Evolutionary conservation across 2,797 vertebrate genomes (phyloP), one percentile per base, ranked within the genome.

Genomic region (Hydrolagus colliei): DNA sequence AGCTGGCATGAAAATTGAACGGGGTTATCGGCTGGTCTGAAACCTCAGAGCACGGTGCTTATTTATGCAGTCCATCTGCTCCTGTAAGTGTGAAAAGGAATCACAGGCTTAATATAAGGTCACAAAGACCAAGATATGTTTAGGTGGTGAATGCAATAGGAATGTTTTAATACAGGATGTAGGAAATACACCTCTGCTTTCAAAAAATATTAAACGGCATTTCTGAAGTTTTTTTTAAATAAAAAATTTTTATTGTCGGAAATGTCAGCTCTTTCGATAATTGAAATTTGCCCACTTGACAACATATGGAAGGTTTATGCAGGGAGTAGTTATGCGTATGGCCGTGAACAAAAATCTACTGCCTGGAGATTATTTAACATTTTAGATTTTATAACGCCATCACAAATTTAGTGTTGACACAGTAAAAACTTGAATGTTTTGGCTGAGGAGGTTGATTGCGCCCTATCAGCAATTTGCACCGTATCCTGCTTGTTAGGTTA

Each of bases 1-100:
- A 95, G 95, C 95, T 95, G 95, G 95, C 95, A 95, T 95, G 95
- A 94, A 95, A 95, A 95, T 95, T 95, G 95, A 95, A 95, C 95
- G 93, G 94, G 94, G 95, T 95, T 95, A 95, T 95, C 95, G 93
- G 94, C 94, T 94, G 93, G 95, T 95, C 93, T 95, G 94, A 94
- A 95, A 93, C 94, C 94, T 95, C 93, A 94, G 94, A 94, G 94
- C 94, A 93, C 92, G 94, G 93, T 94, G 94, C 94, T 95, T 95
- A 95, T 95, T 95, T 94, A 95, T 94, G 93, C 94, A 95, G 94
- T 95, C 94, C 94, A 95, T 95, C 95, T 95, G 94, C 94, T 94
- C 92, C 91, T 91, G 93, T 93, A 94, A 94, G 94, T 95, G 93
- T 94, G 92, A 93, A 94, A 93, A 93, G 91, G 89, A 93, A 93